Conservation (phyloP, 1,140 invertebrate species). For the Anadara kagoshimensis region DNA sequence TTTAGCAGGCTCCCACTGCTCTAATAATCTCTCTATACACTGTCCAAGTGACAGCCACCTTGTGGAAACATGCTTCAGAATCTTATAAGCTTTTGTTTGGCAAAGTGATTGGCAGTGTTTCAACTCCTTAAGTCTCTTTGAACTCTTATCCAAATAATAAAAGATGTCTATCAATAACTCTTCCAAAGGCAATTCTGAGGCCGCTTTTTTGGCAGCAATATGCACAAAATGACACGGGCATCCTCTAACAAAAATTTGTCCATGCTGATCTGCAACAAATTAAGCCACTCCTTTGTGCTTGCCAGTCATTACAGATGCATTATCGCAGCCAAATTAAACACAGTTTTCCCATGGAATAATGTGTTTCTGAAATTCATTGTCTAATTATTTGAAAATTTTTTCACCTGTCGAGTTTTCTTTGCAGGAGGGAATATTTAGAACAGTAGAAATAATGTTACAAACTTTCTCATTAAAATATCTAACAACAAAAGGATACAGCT, state of each 20-base stretch:
- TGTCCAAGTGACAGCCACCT: constrained; percentile 40
- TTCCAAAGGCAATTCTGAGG: constrained; percentile 22
- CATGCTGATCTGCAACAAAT: constrained; percentile 10
- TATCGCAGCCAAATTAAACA: constrained; percentile 48
- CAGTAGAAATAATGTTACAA: background rate
- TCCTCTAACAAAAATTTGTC: constrained; percentile 17
- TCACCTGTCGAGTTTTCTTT: constrained; percentile 20
- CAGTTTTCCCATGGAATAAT: constrained; percentile 49
- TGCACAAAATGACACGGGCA: constrained; percentile 40
- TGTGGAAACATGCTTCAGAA: constrained; percentile 49
- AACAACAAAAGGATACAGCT: constrained; percentile 1
- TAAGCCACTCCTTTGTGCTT: constrained; percentile 28
- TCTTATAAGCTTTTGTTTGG: constrained; percentile 25
- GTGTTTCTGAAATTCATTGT: constrained; percentile 32
- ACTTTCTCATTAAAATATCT: constrained; percentile 5
- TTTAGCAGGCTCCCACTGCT: constrained; percentile 35
- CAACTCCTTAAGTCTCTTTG: constrained; percentile 24
- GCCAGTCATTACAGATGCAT: constrained; percentile 52
- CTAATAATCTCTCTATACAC: constrained; percentile 28
- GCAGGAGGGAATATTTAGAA: constrained; percentile 19
- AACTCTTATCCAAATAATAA: constrained; percentile 46
- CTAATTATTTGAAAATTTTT: constrained; percentile 46
- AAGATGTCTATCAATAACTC: constrained; percentile 38
- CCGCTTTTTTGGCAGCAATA: constrained; percentile 39
- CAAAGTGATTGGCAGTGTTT: constrained; percentile 27